Base-by-base conservation (phyloP, 2,797 vertebrate species). In the Nannoperca obscura region DNA sequence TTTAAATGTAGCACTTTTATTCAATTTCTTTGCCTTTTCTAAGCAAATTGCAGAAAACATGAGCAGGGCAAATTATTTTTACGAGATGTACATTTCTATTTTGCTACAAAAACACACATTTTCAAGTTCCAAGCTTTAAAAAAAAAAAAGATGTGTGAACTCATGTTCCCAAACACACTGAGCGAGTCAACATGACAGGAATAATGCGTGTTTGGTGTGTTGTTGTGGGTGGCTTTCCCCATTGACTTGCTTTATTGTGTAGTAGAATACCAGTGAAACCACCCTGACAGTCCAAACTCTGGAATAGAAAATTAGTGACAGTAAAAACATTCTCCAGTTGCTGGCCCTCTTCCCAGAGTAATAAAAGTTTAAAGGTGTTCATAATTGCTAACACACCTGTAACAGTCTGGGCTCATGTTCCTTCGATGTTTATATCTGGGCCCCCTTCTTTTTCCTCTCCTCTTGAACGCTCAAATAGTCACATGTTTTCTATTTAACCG, bases 311-410 rank as follows among this genome's bases (percentile, higher is more conserved):
- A 93, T 88, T 74, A 87, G 81, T 71, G 77, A 89, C 74, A 83
- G 91, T 89, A 82, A 92, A 94, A 94, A 88, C 88, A 91, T 91
- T 94, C 91, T 91, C 87, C 74, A 88, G 86, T 81, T 83, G 65
- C 84, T 94, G 94, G 92, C 88, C 17, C 74, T 77, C 67, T 90
- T 93, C 91, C 92, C 79, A 68, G 88, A 86, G 90, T 76, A 81
- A 80, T 93, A 94, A 91, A 93, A 91, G 80, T 94, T 94, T 91
- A 93, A 92, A 94, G 89, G 90, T 90, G 86, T 89, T 83, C 88
- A 89, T 95, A 95, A 96, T 95, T 93, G 91, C 91, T 94, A 95
- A 94, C 94, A 95, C 94, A 95, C 94, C 94, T 96, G 93, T 94
- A 92, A 90, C 82, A 80, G 86, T 84, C 82, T 68, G 63, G 83